Conservation (phyloP, 2,888 invertebrate species). For the Sphaerophoria rueppellii region DNA sequence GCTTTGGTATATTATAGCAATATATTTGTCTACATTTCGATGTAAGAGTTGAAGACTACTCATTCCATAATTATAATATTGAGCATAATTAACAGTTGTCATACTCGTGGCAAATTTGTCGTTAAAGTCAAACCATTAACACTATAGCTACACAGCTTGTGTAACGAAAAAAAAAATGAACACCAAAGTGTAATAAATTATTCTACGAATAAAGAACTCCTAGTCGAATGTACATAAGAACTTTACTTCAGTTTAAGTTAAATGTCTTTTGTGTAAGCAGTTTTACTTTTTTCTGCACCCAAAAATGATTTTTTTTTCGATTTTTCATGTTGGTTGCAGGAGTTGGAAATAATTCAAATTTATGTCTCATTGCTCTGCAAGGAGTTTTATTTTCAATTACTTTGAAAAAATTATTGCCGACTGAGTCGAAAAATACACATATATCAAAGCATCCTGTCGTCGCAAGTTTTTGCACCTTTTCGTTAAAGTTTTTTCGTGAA, state of each 20-base stretch:
- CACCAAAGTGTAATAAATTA: conserved; percentile 65
- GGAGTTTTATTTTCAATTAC: conserved; percentile 72
- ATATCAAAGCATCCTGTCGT: conserved; percentile 68
- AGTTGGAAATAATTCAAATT: conserved; percentile 66
- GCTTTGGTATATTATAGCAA: too few species aligned
- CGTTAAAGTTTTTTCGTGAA: neutral
- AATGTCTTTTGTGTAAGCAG: conserved; percentile 20
- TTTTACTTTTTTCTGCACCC: neutral
- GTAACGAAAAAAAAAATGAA: conserved; percentile 42
- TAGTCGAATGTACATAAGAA: conserved; percentile 22
- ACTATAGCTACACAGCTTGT: neutral
- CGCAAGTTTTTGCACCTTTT: conserved; percentile 39
- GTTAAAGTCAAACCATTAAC: too few species aligned
- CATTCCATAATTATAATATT: too few species aligned
- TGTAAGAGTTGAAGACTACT: too few species aligned
- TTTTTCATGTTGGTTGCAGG: neutral
- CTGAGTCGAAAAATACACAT: conserved; percentile 66
- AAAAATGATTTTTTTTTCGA: neutral
- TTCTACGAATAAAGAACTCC: conserved; percentile 13
- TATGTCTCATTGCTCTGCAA: conserved; percentile 68
- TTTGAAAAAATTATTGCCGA: conserved; percentile 66
- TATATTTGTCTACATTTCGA: too few species aligned
- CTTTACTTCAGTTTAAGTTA: conserved; percentile 42
- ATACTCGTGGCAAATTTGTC: too few species aligned
- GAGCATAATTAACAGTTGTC: too few species aligned